Base-by-base conservation (phyloP, 2,888 invertebrate genomes). In the Calameuta filiformis region DNA sequence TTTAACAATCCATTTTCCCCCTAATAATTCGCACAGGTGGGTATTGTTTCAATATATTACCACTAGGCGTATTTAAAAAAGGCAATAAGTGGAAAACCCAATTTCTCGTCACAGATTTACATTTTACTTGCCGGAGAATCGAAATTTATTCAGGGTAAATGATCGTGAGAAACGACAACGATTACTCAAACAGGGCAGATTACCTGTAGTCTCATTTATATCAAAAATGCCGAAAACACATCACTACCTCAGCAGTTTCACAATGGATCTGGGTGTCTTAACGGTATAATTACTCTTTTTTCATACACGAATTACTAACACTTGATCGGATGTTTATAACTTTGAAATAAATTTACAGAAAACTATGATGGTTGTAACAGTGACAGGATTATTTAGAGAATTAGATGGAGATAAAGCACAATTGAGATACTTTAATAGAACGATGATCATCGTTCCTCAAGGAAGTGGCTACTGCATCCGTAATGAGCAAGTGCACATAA, bases 301-400 rank as follows among this genome's bases (percentile, higher is more conserved):
- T 15, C 11, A 34, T 40, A 68, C 23, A 73, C 23, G 11, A 56
- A 23, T 23, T 56, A 23, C 56, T 56, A 9, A 12, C 34, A 73
- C 31, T 31, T 34, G 33, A 35, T 15, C 11, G 69, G n/a, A 68
- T 73, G 15, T 34, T 40, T 40, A 40, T 23, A 31, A 68, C 37
- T 75, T 75, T 68, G 4, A 15, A 6, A 23, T 37, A 11, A 33
- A 23, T 34, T 68, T 88, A 78, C 92, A 96, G 96, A 94, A 95
- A 0, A 92, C 93, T 84, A 93, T 96, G 92, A 93, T 98, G 85
- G 93, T 95, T 69, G 93, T 98, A 78, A 95, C 95, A 4, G 95
- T 98, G 83, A 95, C 95, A 79, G 98, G 98, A 30, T 93, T 98
- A 15, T 97, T 95, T 90, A 95, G 95, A 90, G 98, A 98, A 92